Conservation (phyloP, 2,888 invertebrate species). For the Luffia ferchaultella region DNA sequence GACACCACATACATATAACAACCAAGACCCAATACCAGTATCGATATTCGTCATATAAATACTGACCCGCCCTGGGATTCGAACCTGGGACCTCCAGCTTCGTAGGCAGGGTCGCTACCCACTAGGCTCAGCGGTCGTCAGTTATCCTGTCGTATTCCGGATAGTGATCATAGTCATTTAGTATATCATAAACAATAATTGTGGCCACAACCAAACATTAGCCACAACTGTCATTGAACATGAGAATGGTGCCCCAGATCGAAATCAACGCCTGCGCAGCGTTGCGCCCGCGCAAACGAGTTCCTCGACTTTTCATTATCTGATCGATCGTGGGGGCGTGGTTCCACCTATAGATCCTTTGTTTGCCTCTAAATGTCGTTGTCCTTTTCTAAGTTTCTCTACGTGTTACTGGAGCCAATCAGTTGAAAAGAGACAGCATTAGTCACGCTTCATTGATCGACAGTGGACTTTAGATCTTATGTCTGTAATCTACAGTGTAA, state of each 20-base stretch:
- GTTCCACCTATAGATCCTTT: conserved; percentile 22
- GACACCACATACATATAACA: too few species aligned
- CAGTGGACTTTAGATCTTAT: too few species aligned
- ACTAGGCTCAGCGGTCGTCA: too few species aligned
- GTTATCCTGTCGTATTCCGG: too few species aligned
- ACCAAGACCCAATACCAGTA: too few species aligned
- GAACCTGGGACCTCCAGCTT: too few species aligned
- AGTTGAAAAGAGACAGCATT: conserved; percentile 28
- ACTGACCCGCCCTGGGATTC: too few species aligned
- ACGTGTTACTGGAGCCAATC: conserved; percentile 2
- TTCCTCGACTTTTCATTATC: conserved; percentile 38
- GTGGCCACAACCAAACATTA: too few species aligned
- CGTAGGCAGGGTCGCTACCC: too few species aligned
- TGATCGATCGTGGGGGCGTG: conserved; percentile 54
- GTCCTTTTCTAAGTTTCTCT: conserved; percentile 18
- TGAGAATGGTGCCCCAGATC: neutral
- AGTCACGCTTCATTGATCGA: conserved; percentile 35
- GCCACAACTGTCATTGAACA: neutral
- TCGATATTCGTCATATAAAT: too few species aligned
- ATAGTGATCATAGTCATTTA: too few species aligned
- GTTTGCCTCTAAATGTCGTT: conserved; percentile 22
- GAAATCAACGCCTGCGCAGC: conserved; percentile 2
- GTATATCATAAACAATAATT: too few species aligned
- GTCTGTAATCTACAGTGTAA: neutral
- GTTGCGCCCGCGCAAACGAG: conserved; percentile 36